Evolutionary conservation across 2,888 invertebrate genomes (phyloP).

Genomic region (Mactromeris polynyma): DNA sequence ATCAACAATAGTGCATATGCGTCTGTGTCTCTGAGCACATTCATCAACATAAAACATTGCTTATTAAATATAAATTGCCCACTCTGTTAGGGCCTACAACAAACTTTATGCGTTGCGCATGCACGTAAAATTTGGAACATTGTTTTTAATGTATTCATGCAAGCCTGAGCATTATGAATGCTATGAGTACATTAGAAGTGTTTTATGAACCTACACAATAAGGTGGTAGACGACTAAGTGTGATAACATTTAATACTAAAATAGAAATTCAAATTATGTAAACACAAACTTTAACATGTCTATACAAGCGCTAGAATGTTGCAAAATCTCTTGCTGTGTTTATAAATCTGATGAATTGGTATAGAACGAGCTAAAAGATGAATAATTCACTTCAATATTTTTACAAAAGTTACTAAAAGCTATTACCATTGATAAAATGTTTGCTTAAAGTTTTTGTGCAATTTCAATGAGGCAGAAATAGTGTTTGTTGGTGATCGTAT

Average conservation of each 20-base stretch:
- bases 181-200: neutral
- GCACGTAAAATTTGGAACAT: neutral
- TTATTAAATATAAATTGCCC: neutral
- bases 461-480: neutral
- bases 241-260: neutral
- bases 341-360: neutral
- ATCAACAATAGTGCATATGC: too few species aligned
- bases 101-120: neutral
- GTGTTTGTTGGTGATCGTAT: neutral
- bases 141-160: neutral
- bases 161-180: neutral
- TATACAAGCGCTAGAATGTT: neutral
- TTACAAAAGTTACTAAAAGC: neutral
- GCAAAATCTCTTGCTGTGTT: neutral
- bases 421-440: neutral
- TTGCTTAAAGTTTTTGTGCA: neutral
- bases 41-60: too few species aligned
- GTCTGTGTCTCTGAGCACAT: too few species aligned
- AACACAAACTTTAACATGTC: neutral
- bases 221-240: neutral
- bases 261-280: conserved; percentile 7
- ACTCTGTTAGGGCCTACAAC: neutral
- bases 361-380: neutral
- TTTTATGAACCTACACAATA: neutral
- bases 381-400: neutral